Conservation (phyloP, 2,888 invertebrate genomes). For the Chaitophorus viminalis region DNA sequence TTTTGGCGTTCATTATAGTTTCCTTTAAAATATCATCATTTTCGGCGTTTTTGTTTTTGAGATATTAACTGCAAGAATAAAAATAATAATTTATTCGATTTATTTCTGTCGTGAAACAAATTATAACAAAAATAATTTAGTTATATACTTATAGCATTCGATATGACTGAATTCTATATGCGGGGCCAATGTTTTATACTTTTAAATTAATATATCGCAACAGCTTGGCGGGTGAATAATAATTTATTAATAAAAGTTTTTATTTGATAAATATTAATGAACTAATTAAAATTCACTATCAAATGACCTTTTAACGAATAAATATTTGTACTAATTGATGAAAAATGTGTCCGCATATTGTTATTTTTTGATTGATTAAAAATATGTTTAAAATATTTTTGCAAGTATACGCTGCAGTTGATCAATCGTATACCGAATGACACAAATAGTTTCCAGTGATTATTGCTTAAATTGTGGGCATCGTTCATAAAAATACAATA, state of each 20-base stretch:
- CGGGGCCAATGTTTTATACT: neutral
- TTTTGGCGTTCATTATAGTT: neutral
- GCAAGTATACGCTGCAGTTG: neutral
- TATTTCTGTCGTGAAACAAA: neutral
- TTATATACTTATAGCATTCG: neutral
- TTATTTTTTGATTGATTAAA: neutral
- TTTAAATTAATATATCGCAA: neutral
- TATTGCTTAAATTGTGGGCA: neutral
- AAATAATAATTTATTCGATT: neutral
- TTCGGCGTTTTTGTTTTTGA: neutral
- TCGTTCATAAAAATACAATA: neutral
- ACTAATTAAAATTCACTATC: neutral
- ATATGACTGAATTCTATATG: neutral
- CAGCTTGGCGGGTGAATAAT: neutral
- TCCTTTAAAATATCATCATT: neutral
- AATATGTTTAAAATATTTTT: neutral
- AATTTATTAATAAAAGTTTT: neutral
- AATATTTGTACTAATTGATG: neutral
- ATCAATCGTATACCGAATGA: neutral
- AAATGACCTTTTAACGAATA: neutral
- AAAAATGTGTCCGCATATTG: neutral
- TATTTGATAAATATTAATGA: neutral
- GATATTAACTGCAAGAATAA: neutral
- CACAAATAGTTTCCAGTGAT: neutral
- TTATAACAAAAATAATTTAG: too few species aligned